Evolutionary conservation across 2,113 vertebrate species (phyloP), one percentile per base, ranked within the genome.

Genomic region (Coryphaenoides rupestris): DNA sequence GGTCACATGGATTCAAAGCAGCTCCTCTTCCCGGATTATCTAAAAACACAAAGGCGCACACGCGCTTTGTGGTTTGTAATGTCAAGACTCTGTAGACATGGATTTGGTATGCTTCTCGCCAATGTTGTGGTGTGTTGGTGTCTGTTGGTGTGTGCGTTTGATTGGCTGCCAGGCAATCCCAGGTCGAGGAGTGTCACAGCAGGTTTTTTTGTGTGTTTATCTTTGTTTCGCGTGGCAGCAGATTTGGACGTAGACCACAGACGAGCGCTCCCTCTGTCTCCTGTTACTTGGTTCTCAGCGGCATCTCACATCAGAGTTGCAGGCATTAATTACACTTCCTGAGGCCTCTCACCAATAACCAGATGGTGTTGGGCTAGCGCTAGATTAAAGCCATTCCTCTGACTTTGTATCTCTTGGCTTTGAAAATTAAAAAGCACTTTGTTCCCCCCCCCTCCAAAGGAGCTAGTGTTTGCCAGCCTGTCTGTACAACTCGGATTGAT

Each of bases 341-440:
- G 21, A 76, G 59, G 66, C 49, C 57, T 75, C 45, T 75, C 45
- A 49, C 72, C 65, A 70, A 72, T 69, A 73, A 77, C 56, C 80
- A 82, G 77, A 83, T 84, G 72, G 69, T 65, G 60, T 77, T 70
- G 49, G 59, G 66, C 62, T 64, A 75, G 53, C 3, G 4, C 49
- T 66, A 74, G 70, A 83, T 78, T 80, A 70, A 85, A 85, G 78
- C 16, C 1, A 26, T 63, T 68, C 26, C 26, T 40, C 69, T 77
- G 57, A 65, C 65, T 76, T 70, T 75, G 64, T 70, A 67, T 66
- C 67, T 78, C 28, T 67, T 58, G 59, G 19, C 70, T 81, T 70
- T 66, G 66, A 72, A 75, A 72, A 54, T 56, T 47, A 47, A 54
- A 33, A 69, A 75, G 68, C 61, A 59, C 60, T 66, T 65, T 60